Conservation (phyloP, 2,888 invertebrate species). For the Micoletzkya japonica region DNA sequence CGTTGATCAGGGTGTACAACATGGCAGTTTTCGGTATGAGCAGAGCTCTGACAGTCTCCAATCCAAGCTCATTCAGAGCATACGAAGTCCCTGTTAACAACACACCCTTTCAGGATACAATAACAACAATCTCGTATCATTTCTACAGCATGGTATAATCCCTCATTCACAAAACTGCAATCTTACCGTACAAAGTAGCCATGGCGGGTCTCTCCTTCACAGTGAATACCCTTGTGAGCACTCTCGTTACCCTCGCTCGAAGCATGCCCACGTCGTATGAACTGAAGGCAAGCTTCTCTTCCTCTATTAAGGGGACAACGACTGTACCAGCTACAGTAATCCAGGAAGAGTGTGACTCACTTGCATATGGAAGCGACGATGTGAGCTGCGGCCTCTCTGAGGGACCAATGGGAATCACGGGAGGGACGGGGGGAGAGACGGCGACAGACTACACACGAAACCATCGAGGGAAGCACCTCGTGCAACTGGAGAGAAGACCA, state of each 20-base stretch:
- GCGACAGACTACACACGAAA: conserved; percentile 1
- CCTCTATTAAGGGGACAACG: not conserved
- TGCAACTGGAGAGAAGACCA: conserved; percentile 21
- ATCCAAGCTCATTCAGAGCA: conserved; percentile 14
- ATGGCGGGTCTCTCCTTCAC: not conserved
- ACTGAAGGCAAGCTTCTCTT: not conserved
- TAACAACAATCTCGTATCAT: not conserved
- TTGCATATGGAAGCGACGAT: conserved; percentile 14
- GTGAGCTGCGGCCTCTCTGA: conserved; percentile 12
- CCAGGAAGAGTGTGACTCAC: conserved; percentile 1
- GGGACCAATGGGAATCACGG: conserved; percentile 2
- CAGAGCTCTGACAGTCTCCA: conserved; percentile 14
- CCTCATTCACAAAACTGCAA: not conserved
- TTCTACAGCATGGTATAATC: not conserved
- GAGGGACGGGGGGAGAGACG: conserved; percentile 16
- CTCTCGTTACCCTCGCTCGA: conserved; percentile 2
- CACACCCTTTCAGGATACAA: not conserved
- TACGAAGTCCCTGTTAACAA: not conserved
- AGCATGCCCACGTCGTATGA: not conserved
- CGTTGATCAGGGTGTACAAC: not conserved
- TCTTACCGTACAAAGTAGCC: conserved; percentile 18
- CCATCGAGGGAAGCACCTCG: conserved; percentile 9
- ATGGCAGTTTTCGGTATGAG: not conserved
- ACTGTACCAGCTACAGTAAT: not conserved
- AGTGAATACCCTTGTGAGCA: conserved; percentile 9